Evolutionary conservation across 2,888 invertebrate genomes (phyloP), one percentile per base, ranked within the genome.

Genomic region (Criorhina ranunculi): DNA sequence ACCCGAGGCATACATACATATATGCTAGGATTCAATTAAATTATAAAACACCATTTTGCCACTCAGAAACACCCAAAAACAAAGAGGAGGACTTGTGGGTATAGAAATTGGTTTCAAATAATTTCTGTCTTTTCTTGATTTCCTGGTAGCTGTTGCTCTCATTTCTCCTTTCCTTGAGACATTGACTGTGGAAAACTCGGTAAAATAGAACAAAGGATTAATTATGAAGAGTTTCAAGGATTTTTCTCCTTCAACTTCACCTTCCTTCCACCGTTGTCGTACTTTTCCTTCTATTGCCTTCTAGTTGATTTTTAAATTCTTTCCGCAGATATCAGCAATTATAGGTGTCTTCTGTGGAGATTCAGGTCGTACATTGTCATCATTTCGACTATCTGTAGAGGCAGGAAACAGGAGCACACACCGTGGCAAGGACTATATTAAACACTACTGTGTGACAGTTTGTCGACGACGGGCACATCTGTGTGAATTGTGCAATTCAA

Each of bases 301-400:
- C 31, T 51, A 5, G n/a, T 9, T 17, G 5, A 7, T 35, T 19
- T 19, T 64, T 55, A 19, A 64, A n/a, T 31, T 44, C 64, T 37
- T 66, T 55, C 67, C 44, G 24, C 60, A 49, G 62, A 64, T 64
- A 83, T 83, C 57, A 79, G 57, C 83, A 85, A 79, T 85, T 79
- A 69, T 64, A 85, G 73, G 73, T 64, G 49, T 57, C 67, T 82
- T 51, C 29, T 51, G 73, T 49, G 37, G 59, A 35, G 33, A 70
- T 85, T 70, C 59, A 79, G 64, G 64, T 79, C 79, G 70, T 59
- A 75, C 73, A 85, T 66, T 79, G 75, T 85, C 64, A 79, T 85
- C 46, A 49, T 67, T 66, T 59, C 31, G 51, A 69, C 33, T 72
- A 69, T 64, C 35, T 73, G 15, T 12, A 42, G 19, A 60, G 46